Evolutionary conservation across 92 coral and sea anemone genomes (phyloP), one percentile per base, ranked within the genome.

Genomic region (Porites lobata): DNA sequence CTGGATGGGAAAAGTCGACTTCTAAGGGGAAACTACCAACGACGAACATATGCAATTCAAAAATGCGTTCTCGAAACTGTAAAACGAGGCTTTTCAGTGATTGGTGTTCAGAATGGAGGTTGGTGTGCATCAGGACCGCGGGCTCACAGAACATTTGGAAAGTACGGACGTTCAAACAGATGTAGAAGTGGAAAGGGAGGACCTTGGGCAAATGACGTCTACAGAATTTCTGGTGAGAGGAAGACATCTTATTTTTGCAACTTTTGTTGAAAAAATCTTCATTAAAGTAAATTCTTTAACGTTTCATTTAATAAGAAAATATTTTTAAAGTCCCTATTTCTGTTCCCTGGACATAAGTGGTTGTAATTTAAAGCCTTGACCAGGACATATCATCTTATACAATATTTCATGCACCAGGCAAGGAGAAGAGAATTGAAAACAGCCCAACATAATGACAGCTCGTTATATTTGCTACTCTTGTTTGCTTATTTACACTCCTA

Each of bases 121-220:
- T 81, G 79, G 77, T 85, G 89, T 77, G 58, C 53, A 13, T 76
- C 89, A 54, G 89, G 89, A 76, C 89, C 89, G 70, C 84, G 54
- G 61, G 89, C 89, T 77, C 70, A 65, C 1, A 32, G 69, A n/a
- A 85, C 84, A 0, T 85, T 12, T 78, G 56, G 50, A 14, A 85
- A 20, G 59, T 85, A 77, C 19, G 89, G 89, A 4, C 67, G 72
- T 77, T 67, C 89, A 13, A 85, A 67, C 89, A 57, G 83, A 43
- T 85, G 89, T 14, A 76, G 83, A 18, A 50, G 62, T 6, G 84
- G 84, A 21, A 76, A 76, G 13, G 89, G 89, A 66, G 89, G 83
- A 53, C 26, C 63, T 2, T 85, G 89, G 89, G 83, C 83, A 0
- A 85, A 85, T 77, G 89, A 85, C 29, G 89, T 85, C 22, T 85